Base-by-base conservation (phyloP, 37 sponge, comb jelly and placozoan genomes). In the Haliclona indistincta region DNA sequence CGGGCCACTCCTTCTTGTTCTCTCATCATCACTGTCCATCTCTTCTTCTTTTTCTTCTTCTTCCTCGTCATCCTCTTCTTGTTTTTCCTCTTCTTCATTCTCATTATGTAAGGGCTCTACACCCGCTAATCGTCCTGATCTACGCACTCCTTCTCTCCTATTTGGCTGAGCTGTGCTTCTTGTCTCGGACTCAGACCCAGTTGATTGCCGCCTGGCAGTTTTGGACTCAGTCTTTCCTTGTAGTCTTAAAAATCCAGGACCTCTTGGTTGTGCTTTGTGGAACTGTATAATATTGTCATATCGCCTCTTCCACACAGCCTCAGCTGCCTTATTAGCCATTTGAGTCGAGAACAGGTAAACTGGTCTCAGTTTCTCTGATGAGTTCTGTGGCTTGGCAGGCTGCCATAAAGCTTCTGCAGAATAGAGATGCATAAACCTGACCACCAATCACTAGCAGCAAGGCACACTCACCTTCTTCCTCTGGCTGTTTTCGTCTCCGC, bases 261-360 rank as follows among this genome's bases (percentile, higher is more conserved):
- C 80, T 29, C 73, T 86, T 22, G 75, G 81, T 36, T 84, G 76
- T 38, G 68, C 63, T 38, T 89, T 43, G 66, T 89, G 90, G 49
- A 75, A 89, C 72, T 80, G 71, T 15, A 89, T 76, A 52, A 89
- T 83, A 33, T 36, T 76, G 23, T 80, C 65, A 63, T 67, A 75
- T 20, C 47, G 56, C 0, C 72, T 66, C 25, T 44, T 54, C n/a
- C 43, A 33, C 4, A 92, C 93, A 33, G 88, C 84, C 10, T 79
- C 81, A 8, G 93, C 88, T n/a, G 93, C 93, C 35, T 70, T 58
- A 67, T 92, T 92, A 36, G 93, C 93, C 43, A 83, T 38, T 17
- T 69, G n/a, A 15, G 93, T 92, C 0, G 93, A 87, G 81, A 92
- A 92, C 13, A 87, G 65, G 47, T 82, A 92, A 20, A 82, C 42